Evolutionary conservation across 2,113 vertebrate species (phyloP), one percentile per base, ranked within the genome.

Genomic region (Zonotrichia leucophrys): DNA sequence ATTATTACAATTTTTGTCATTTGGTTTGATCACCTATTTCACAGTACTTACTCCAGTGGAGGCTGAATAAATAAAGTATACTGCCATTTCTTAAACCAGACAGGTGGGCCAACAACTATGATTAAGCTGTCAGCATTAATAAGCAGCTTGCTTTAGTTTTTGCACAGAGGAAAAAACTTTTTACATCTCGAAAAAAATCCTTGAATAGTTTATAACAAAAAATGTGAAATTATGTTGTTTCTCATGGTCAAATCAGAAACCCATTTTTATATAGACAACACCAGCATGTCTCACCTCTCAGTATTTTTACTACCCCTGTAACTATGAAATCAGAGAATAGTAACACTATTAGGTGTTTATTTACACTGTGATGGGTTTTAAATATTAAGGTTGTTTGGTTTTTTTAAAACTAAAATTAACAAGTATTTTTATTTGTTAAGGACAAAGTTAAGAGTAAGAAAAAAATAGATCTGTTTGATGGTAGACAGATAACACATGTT

Each of bases 111-210:
- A 97, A 94, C 77, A 94, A 75, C 93, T 96, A 66, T 93, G 96
- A 96, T 97, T 97, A 98, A 97, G 37, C 60, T 96, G 94, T 96
- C 96, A 95, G 27, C 63, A 91, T 92, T 96, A 98, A 97, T 96
- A 76, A 95, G 59, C 59, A 67, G 53, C 90, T 97, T 92, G 62
- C 55, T 87, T 96, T 64, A 93, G 28, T 89, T 98, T 94, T 70
- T 66, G 50, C 49, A 42, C 19, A 75, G 42, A 53, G 6, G 27
- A 60, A 72, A 72, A 83, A 91, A 44, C 8, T 83, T 82, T 47
- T 73, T 79, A 68, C 41, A 22, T 42, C 11, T 56, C 10, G 22
- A 39, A 12, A 68, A 49, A 27, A 50, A 27, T 33, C 9, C 13
- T 75, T 52, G 72, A 76, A 58, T 52, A 46, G 7, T 59, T 84